Percentiles rank a stretch among this genome's conserved stretches.
phyloP scores from a whole-genome alignment of 2,113 vertebrate genomes.

The Thinocorus orbignyianus region DNA sequence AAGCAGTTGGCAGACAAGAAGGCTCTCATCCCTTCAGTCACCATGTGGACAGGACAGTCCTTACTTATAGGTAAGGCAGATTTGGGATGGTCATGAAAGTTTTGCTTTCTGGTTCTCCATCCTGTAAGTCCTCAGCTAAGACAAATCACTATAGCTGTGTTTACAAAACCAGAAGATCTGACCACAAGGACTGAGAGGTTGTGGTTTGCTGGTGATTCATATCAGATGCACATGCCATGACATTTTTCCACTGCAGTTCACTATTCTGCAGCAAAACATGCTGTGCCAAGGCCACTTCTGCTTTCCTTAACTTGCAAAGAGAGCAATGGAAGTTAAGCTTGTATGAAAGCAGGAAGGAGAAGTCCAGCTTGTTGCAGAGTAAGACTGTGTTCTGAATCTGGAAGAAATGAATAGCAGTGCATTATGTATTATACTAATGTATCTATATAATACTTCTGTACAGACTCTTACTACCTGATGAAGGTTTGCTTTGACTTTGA shows the following conservation, averaged over 20 bases:
- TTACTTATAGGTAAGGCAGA: not conserved
- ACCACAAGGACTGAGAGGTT: not conserved
- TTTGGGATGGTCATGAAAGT: not conserved
- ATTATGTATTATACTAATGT: not conserved
- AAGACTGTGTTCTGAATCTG: not conserved
- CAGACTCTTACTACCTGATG: not conserved
- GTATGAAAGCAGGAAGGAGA: not conserved
- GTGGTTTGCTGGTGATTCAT: not conserved
- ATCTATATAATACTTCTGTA: not conserved
- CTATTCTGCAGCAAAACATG: not conserved
- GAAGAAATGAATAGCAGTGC: not conserved
- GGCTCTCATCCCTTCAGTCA: not conserved
- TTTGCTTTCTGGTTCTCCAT: not conserved
- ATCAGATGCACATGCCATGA: not conserved
- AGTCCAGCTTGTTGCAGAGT: not conserved
- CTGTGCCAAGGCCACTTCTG: not conserved
- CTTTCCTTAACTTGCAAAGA: not conserved
- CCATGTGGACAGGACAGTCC: not conserved
- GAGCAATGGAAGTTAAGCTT: not conserved
- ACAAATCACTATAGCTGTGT: not conserved
- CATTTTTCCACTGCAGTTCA: not conserved
- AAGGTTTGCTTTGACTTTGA: not conserved
- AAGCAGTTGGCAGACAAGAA: not conserved
- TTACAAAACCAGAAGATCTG: not conserved
- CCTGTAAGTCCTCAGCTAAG: not conserved